Conservation (phyloP, 2,888 invertebrate genomes). For the Lamproptera curius region DNA sequence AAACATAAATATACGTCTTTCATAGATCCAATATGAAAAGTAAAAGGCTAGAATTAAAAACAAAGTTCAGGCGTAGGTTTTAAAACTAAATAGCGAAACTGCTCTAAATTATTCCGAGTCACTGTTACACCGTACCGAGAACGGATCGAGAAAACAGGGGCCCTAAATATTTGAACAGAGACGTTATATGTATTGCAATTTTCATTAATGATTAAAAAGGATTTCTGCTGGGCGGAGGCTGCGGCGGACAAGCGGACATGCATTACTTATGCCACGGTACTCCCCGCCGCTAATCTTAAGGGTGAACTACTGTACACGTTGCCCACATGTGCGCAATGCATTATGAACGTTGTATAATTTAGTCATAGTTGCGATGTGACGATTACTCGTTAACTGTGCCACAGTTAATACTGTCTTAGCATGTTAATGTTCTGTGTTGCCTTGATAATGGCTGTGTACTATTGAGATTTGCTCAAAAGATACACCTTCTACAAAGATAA, state of each 20-base stretch:
- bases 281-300: constrained; percentile 56
- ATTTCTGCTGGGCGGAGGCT: constrained; percentile 49
- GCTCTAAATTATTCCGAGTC: constrained; percentile 68
- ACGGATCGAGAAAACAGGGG: constrained; percentile 54
- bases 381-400: background rate
- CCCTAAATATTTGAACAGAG: constrained; percentile 66
- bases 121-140: constrained; percentile 56
- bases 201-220: constrained; percentile 70
- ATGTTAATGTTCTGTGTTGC: no score
- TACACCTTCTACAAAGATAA: no score
- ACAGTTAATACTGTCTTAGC: no score
- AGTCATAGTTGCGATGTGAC: constrained; percentile 32
- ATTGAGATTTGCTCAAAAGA: no score
- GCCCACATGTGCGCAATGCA: constrained; percentile 42
- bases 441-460: no score
- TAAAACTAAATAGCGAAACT: no score
- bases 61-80: no score
- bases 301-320: constrained; percentile 48
- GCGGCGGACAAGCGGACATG: constrained; percentile 47
- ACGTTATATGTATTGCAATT: constrained; percentile 77
- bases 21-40: no score
- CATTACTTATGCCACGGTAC: constrained; percentile 52
- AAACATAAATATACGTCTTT: no score
- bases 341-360: constrained; percentile 54
- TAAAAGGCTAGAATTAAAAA: no score